phyloP scores from a whole-genome alignment of 1,140 invertebrate genomes.

The Trichogramma pretiosum region DNA sequence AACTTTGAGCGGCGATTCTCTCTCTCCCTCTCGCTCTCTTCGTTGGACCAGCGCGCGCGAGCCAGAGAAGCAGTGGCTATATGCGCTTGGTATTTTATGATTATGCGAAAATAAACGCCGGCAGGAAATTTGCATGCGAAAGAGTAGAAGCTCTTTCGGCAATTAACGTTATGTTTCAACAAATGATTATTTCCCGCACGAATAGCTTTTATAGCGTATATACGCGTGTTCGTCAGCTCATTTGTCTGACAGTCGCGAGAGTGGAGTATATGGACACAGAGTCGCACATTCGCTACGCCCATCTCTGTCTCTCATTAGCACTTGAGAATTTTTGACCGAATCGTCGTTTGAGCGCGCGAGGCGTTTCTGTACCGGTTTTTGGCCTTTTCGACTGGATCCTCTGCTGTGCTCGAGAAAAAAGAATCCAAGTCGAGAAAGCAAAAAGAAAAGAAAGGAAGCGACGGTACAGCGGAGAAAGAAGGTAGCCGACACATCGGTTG shows the following conservation, averaged over 20 bases:
- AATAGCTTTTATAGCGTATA: too few species aligned
- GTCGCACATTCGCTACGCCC: constrained; percentile 19
- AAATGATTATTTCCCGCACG: constrained; percentile 13
- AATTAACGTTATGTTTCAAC: constrained; percentile 18
- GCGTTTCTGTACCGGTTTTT: constrained; percentile 1
- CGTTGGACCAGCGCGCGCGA: too few species aligned
- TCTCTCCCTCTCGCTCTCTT: too few species aligned
- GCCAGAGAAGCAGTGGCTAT: too few species aligned
- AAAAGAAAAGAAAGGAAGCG: constrained; percentile 21
- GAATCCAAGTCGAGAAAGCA: constrained; percentile 20
- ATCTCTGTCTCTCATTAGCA: constrained; percentile 32
- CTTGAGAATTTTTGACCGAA: constrained; percentile 22
- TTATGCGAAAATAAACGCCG: constrained; percentile 11
- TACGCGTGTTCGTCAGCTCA: constrained; percentile 6
- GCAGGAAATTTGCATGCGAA: constrained; percentile 13
- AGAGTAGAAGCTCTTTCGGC: constrained; percentile 1
- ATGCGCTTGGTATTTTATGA: constrained; percentile 9
- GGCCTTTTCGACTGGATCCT: constrained; percentile 7
- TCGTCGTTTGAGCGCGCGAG: constrained; percentile 1
- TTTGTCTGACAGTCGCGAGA: too few species aligned
- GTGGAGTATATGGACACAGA: too few species aligned
- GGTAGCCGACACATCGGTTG: background rate
- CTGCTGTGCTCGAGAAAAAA: constrained; percentile 13
- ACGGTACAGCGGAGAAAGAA: constrained; percentile 11
- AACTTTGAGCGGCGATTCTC: too few species aligned